These are phyloP conservation scores for Anastrepha obliqua DNA, from an alignment of 1,140 invertebrate species.

Conservation along the genomic window DNA sequence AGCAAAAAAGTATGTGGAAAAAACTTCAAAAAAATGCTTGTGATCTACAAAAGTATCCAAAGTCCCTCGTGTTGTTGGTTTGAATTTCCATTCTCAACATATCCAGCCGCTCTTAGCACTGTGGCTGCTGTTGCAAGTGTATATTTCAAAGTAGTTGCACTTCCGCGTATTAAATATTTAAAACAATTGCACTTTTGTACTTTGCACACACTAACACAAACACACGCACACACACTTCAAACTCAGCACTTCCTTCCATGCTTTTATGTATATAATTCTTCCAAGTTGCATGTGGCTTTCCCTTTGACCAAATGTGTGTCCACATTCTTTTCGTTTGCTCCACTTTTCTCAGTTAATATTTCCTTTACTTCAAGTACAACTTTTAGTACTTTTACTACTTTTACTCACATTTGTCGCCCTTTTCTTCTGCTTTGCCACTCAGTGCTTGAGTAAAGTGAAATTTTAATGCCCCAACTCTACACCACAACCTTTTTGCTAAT, in stretches of 20 bases:
- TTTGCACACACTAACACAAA: not conserved
- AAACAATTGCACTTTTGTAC: slow-evolving; percentile 26
- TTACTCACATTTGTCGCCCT: not conserved
- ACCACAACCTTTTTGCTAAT: slow-evolving; percentile 5
- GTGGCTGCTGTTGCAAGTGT: not conserved
- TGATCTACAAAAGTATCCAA: not conserved
- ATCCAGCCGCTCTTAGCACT: not conserved
- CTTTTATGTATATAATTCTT: too few relatives aligned
- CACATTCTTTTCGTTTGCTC: not conserved
- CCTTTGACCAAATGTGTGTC: not conserved
- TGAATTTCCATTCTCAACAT: not conserved
- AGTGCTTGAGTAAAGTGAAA: not conserved
- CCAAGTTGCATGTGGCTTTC: not conserved
- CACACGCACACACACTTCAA: not conserved
- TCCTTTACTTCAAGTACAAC: not conserved
- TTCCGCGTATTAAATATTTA: slow-evolving; percentile 48
- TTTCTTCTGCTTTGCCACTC: not conserved
- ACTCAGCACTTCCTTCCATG: not conserved
- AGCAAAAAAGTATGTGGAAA: not conserved
- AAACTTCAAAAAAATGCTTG: not conserved
- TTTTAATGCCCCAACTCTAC: slow-evolving; percentile 25
- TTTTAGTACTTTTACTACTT: not conserved
- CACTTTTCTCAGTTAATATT: not conserved
- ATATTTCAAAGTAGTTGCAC: slow-evolving; percentile 18
- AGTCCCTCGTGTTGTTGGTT: not conserved